Conservation (phyloP, 2,888 invertebrate species). For the Campoletis raptor region DNA sequence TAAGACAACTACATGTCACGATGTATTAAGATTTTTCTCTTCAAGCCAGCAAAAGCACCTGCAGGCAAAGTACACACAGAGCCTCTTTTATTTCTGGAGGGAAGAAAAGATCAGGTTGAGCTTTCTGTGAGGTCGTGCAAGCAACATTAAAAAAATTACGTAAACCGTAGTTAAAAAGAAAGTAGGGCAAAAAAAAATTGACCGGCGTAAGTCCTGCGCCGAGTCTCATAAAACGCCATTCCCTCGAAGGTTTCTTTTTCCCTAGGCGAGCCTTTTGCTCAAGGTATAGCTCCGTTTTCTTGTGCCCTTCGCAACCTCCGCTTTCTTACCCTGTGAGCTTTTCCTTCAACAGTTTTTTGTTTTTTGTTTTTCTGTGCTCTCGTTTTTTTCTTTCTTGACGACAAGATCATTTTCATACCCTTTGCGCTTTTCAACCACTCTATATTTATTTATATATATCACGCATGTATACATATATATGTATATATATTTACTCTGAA, state of each 20-base stretch:
- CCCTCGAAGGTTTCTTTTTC: constrained; percentile 50
- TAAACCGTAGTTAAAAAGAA: constrained; percentile 59
- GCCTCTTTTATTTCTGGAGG: not conserved
- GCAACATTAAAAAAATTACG: constrained; percentile 69
- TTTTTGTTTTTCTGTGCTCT: constrained; percentile 21
- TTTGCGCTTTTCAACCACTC: constrained; percentile 57
- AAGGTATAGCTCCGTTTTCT: constrained; percentile 16
- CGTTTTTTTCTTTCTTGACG: constrained; percentile 25
- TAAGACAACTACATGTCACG: not conserved
- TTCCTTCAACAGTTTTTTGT: constrained; percentile 53
- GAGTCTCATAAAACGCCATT: constrained; percentile 57
- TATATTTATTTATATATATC: constrained; percentile 10
- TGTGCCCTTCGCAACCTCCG: constrained; percentile 13
- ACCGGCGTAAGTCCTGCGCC: constrained; percentile 40
- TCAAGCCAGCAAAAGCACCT: not conserved
- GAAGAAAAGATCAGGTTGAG: constrained; percentile 40
- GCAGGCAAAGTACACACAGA: not conserved
- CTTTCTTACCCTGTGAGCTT: constrained; percentile 42
- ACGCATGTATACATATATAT: not conserved
- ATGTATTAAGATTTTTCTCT: not conserved
- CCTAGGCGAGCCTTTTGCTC: constrained; percentile 41
- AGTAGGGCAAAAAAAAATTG: constrained; percentile 7
- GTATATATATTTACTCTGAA: constrained; percentile 22
- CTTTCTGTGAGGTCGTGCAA: constrained; percentile 53
- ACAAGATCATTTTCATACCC: constrained; percentile 66